These are phyloP conservation scores for Cantharis rufa DNA, from an alignment of 2,888 invertebrate species.

Conservation along the genomic window DNA sequence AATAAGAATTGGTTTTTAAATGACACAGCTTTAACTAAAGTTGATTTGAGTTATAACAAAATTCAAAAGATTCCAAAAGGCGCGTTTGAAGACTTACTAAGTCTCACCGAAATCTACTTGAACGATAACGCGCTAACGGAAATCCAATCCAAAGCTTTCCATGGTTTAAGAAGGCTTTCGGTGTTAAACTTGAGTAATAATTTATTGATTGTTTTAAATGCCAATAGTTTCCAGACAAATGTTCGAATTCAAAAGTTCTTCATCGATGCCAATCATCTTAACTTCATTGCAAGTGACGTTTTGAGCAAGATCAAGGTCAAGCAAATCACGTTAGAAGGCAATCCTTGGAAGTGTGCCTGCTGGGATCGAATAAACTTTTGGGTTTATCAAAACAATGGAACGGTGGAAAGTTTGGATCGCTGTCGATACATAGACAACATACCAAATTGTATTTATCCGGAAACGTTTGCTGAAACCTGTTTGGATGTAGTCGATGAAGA, in stretches of 20 bases:
- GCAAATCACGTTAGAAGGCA: neutral
- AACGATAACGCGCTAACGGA: neutral
- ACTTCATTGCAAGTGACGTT: neutral
- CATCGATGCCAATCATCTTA: conserved; percentile 1
- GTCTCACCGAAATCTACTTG: neutral
- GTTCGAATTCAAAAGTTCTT: neutral
- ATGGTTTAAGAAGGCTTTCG: neutral
- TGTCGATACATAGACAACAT: neutral
- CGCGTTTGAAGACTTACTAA: neutral
- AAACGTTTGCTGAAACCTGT: neutral
- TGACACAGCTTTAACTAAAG: neutral
- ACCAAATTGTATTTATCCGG: conserved; percentile 3
- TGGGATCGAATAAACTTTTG: neutral
- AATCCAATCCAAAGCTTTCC: neutral
- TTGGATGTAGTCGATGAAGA: neutral
- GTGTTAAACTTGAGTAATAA: neutral
- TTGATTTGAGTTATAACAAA: neutral
- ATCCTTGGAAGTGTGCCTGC: conserved; percentile 6
- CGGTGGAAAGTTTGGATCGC: neutral
- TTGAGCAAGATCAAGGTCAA: neutral
- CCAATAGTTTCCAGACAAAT: neutral
- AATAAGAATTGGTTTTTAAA: conserved; percentile 2
- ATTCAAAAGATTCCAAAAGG: neutral
- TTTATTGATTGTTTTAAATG: neutral
- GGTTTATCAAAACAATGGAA: neutral